phyloP scores from a whole-genome alignment of 1,140 invertebrate genomes.

The Pteromalus puparum region DNA sequence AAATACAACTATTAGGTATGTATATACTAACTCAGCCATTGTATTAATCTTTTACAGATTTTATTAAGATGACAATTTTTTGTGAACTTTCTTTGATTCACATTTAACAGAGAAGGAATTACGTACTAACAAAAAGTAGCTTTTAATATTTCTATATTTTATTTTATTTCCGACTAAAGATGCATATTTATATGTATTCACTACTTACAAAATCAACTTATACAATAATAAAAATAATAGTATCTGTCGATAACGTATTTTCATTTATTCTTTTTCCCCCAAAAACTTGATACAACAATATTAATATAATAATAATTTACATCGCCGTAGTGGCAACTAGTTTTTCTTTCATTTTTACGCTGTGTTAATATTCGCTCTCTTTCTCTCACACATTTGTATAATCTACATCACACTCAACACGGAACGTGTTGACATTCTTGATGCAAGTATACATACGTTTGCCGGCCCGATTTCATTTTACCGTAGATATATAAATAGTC shows the following conservation, averaged over 20 bases:
- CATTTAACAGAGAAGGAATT: background rate
- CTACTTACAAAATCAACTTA: conserved; percentile 45
- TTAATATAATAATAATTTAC: conserved; percentile 67
- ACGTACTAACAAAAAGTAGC: conserved; percentile 6
- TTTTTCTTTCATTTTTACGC: conserved; percentile 65
- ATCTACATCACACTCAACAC: conserved; percentile 53
- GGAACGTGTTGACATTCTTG: conserved; percentile 61
- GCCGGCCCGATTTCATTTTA: conserved; percentile 43
- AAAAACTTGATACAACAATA: conserved; percentile 60
- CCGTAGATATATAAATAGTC: conserved; percentile 32
- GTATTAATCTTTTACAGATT: background rate
- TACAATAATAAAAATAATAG: conserved; percentile 55
- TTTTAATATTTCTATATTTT: conserved; percentile 43
- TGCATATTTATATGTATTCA: conserved; percentile 32
- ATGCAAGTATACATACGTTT: conserved; percentile 67
- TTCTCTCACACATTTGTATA: conserved; percentile 69
- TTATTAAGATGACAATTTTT: background rate
- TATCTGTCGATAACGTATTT: conserved; percentile 60
- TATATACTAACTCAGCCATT: background rate
- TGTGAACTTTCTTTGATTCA: background rate
- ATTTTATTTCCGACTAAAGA: conserved; percentile 33
- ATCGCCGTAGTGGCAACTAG: conserved; percentile 73
- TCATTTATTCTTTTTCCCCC: conserved; percentile 71
- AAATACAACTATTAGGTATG: conserved; percentile 8
- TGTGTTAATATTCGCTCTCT: conserved; percentile 56